A percentile compares a stretch with the other conserved stretches of the same genome.
These are phyloP conservation scores for Atherix ibis DNA, from an alignment of 2,888 invertebrate genomes.

Conservation along the genomic window DNA sequence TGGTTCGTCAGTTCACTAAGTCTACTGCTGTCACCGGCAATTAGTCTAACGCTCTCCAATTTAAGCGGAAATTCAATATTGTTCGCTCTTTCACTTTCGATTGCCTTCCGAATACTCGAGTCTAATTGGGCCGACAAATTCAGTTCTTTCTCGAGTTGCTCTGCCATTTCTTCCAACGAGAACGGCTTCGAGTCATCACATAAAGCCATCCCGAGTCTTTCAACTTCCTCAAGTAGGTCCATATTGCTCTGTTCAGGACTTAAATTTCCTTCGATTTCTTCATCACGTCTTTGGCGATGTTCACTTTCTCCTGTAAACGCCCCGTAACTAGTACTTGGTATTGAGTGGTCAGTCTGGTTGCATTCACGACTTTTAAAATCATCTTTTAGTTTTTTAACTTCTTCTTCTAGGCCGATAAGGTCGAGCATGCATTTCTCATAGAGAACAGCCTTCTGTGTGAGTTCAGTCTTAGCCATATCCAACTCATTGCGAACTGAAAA, in stretches of 20 bases:
- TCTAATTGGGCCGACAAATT: conserved; percentile 44
- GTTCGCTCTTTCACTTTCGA: conserved; percentile 36
- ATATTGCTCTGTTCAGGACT: conserved; percentile 36
- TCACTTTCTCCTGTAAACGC: too few species aligned
- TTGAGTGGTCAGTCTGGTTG: neutral
- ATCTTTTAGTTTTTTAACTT: conserved; percentile 40
- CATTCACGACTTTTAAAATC: neutral
- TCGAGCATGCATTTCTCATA: conserved; percentile 29
- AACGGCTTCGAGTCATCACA: conserved; percentile 24
- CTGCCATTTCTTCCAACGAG: conserved; percentile 38
- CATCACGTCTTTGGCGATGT: conserved; percentile 19
- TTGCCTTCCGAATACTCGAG: conserved; percentile 40
- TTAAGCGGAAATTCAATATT: conserved; percentile 18
- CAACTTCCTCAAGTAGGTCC: conserved; percentile 31
- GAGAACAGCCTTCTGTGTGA: conserved; percentile 28
- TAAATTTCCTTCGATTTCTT: conserved; percentile 23
- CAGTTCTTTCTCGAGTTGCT: conserved; percentile 40
- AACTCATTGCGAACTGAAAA: conserved; percentile 33
- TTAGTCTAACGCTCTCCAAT: neutral
- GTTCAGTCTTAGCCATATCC: conserved; percentile 37
- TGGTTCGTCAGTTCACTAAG: conserved; percentile 17
- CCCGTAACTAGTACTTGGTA: conserved; percentile 30
- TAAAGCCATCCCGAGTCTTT: conserved; percentile 22
- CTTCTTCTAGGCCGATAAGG: conserved; percentile 33
- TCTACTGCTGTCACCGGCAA: too few species aligned